Base-by-base conservation (phyloP, 2,113 vertebrate species). In the Quiscalus mexicanus region DNA sequence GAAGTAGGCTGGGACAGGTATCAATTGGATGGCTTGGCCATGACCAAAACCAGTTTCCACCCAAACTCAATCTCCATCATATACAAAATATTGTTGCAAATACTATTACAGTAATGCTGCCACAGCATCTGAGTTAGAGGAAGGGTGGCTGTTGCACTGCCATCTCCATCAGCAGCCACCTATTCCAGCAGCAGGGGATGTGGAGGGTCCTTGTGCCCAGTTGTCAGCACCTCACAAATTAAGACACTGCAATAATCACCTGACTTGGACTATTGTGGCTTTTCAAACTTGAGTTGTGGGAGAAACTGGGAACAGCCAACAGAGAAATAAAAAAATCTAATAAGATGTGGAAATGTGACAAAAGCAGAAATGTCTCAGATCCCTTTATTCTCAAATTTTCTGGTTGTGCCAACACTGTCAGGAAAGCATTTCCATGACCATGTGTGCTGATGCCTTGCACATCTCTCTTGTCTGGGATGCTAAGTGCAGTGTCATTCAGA, bases 1-100 rank as follows among this genome's bases (percentile, higher is more conserved):
- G 49, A 9, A 68, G 44, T 0, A 0, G 25, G 22, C 41, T 62
- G 50, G 44, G 33, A 52, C 21, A 59, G 28, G 12, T 50, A 59
- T 39, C 33, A 20, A 0, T 15, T 35, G n/a, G n/a, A 73, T 50
- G 44, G 16, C 37, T 41, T 41, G 41, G 22, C 25, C 41, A 15
- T 4, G 16, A 37, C 8, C 1, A 2, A 41, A 88, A 53, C 2
- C 0, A 5, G 8, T 74, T 84, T 44, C 24, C 50, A 63, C 5
- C 12, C 63, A 63, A 74, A 81, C 5, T 23, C 33, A 41, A 69
- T 50, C 44, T 80, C 23, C 42, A 49, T 33, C 17, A 5, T 13
- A 31, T 13, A 17, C 1, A 0, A 76, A 85, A 73, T 19, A 68
- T 13, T 77, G 4, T 41, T 74, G 17, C 15, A 84, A 33, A 60